These are phyloP conservation scores for Crenuchus spilurus DNA, from an alignment of 2,797 vertebrate genomes.

Conservation along the genomic window DNA sequence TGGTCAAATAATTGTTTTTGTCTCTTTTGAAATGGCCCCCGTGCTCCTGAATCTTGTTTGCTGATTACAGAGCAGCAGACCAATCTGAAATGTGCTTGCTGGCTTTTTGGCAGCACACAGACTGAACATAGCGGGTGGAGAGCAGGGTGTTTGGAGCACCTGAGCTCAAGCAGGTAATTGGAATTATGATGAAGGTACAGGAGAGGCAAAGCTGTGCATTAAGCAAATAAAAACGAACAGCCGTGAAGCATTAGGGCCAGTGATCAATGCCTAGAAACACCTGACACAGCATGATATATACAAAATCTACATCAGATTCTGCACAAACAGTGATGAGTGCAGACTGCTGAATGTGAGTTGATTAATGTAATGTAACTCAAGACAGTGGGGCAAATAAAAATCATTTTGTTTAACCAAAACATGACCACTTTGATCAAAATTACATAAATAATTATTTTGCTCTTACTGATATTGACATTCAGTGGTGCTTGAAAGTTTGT, in stretches of 20 bases:
- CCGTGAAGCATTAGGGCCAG: not conserved
- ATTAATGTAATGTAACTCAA: not conserved
- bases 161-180: conserved; percentile 47
- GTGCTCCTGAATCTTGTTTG: conserved; percentile 64
- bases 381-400: not conserved
- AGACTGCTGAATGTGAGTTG: not conserved
- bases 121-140: not conserved
- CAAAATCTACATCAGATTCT: not conserved
- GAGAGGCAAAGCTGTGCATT: conserved; percentile 18
- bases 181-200: conserved; percentile 12
- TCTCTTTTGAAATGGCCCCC: conserved; percentile 58
- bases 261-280: not conserved
- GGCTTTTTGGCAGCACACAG: not conserved
- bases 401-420: not conserved
- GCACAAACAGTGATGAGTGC: not conserved
- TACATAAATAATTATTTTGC: not conserved
- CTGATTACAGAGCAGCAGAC: conserved; percentile 62
- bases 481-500: no score
- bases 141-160: conserved; percentile 34
- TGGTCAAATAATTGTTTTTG: conserved; percentile 59
- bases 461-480: not conserved
- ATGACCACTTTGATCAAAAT: not conserved
- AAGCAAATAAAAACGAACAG: conserved; percentile 29
- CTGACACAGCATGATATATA: not conserved
- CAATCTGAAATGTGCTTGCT: conserved; percentile 7